Base-by-base conservation (phyloP, 23 tunicate genomes). In the Trididemnum clinides region DNA sequence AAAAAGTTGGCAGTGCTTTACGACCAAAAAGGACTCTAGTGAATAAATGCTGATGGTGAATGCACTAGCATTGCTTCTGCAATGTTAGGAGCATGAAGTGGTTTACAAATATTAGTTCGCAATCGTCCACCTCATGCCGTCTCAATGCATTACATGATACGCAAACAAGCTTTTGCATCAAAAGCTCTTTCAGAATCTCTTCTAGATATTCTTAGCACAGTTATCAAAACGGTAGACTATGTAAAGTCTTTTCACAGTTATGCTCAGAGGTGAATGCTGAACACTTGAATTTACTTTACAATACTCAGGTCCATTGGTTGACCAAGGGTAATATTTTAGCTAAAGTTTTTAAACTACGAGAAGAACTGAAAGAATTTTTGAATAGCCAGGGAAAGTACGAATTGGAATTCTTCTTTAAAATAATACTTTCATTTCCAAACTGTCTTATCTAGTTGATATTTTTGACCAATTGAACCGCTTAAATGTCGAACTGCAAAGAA, bases 61-160 rank as follows among this genome's bases (percentile, higher is more conserved):
- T 85, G 82, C 87, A 82, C 91, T 51, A 86, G 81, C 77, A 81
- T 81, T 65, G 91, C 91, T 38, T 62, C 91, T 64, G 71, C 91
- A 29, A 87, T 87, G 86, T 66, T 87, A 50, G 91, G 86, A 57
- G 80, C 80, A 2, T 39, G 64, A 81, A 81, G 86, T 39, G 91
- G 91, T 22, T 87, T 87, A 36, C 81, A 65, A 59, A 81, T 51
- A 81, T 37, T 66, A 39, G 86, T 87, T 35, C 74, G 74, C 27
- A 50, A 33, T 29, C 59, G 64, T 57, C 32, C 81, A 64, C 91
- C 91, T 81, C 28, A 71, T 50, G 86, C 51, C 63, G 71, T 82
- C 51, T 35, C 87, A 66, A 51, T 39, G 57, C 87, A 82, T 72
- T 82, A 87, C 87, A 70, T 88, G 81, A 88, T 88, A 64, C 92